These are phyloP conservation scores for Burhinus oedicnemus DNA, from an alignment of 2,113 vertebrate species.

Conservation along the genomic window DNA sequence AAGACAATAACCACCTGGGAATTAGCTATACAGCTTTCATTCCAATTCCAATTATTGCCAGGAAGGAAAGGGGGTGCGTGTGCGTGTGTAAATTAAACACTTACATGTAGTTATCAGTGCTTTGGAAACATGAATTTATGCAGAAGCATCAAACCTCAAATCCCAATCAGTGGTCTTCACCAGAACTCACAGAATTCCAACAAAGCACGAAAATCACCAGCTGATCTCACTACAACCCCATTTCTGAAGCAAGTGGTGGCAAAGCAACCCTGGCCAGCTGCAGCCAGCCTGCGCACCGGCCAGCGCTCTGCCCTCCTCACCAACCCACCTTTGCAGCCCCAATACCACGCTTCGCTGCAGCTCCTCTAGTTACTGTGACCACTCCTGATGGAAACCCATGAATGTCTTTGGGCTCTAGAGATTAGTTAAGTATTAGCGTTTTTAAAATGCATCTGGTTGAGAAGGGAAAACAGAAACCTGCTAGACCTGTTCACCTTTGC, in stretches of 20 bases:
- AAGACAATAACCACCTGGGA: background rate
- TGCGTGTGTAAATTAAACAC: background rate
- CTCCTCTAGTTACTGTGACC: no score
- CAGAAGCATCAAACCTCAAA: background rate
- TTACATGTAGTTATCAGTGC: background rate
- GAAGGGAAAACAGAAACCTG: background rate
- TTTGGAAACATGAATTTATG: background rate
- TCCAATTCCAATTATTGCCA: background rate
- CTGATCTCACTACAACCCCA: background rate
- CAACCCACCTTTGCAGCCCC: background rate
- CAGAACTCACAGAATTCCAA: background rate
- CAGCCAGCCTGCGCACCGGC: background rate
- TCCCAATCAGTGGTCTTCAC: background rate
- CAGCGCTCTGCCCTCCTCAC: background rate
- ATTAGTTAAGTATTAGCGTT: background rate
- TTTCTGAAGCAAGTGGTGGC: background rate
- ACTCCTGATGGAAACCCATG: background rate
- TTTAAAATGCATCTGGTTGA: background rate
- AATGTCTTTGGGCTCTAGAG: background rate
- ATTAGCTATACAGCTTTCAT: background rate
- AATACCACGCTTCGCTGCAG: rapidly evolving
- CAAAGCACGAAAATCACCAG: background rate
- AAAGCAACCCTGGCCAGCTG: background rate
- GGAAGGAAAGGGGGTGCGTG: background rate
- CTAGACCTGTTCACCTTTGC: background rate